phyloP scores from a whole-genome alignment of 2,888 invertebrate species.

The Hedychridium roseum region DNA sequence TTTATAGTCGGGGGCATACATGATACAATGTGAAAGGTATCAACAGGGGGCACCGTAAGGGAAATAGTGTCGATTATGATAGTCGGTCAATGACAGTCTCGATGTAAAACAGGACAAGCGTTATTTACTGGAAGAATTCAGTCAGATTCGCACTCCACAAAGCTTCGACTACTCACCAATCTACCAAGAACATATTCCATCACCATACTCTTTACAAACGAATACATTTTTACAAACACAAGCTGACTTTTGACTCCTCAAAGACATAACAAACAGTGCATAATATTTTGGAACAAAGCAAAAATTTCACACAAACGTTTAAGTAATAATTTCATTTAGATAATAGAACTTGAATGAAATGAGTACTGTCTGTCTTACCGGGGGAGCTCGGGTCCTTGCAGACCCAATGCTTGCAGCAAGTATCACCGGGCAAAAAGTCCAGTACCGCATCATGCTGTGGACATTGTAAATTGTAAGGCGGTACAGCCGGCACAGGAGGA shows the following conservation, averaged over 20 bases:
- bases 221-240: neutral
- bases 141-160: slow-evolving; percentile 48
- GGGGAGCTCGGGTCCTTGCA: slow-evolving; percentile 50
- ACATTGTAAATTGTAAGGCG: slow-evolving; percentile 79
- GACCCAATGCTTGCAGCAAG: slow-evolving; percentile 86
- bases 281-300: neutral
- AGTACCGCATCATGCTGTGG: slow-evolving; percentile 73
- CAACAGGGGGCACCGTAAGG: too few species aligned
- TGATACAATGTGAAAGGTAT: too few species aligned
- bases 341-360: too few species aligned
- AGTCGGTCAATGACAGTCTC: too few species aligned
- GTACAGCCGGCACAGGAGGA: slow-evolving; percentile 77
- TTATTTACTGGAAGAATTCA: slow-evolving; percentile 35
- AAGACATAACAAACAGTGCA: slow-evolving; percentile 10
- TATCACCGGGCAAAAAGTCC: slow-evolving; percentile 74
- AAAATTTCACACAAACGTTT: neutral
- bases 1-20: too few species aligned
- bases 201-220: neutral
- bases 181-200: slow-evolving; percentile 9
- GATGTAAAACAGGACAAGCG: too few species aligned
- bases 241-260: neutral
- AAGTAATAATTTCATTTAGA: slow-evolving; percentile 4
- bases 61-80: too few species aligned
- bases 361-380: too few species aligned
- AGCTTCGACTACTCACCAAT: slow-evolving; percentile 38